phyloP scores from a whole-genome alignment of 2,888 invertebrate species.

The Camptogramma bilineatum region DNA sequence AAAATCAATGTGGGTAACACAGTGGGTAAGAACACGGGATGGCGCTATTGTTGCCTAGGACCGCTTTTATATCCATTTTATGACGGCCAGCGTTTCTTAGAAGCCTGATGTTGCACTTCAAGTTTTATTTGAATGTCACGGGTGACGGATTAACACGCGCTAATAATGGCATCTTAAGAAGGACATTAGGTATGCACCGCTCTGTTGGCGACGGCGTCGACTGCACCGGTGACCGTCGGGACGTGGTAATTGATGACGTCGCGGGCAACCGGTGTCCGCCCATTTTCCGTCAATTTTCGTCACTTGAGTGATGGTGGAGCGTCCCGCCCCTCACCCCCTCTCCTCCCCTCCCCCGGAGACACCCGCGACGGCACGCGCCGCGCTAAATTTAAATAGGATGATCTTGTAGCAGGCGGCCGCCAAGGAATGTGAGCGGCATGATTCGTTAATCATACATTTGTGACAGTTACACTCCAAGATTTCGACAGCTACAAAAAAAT shows the following conservation, averaged over 20 bases:
- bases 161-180: conserved; percentile 67
- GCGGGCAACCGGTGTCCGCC: conserved; percentile 84
- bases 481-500: conserved; percentile 66
- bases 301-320: conserved; percentile 84
- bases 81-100: neutral
- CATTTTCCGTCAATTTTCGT: conserved; percentile 86
- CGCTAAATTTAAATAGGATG: conserved; percentile 82
- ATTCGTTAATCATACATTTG: conserved; percentile 82
- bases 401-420: conserved; percentile 82
- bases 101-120: conserved; percentile 5
- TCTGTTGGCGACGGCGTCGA: conserved; percentile 62
- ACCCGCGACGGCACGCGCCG: conserved; percentile 79
- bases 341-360: conserved; percentile 48
- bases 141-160: conserved; percentile 53
- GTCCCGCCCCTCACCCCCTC: conserved; percentile 71
- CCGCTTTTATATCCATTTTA: neutral
- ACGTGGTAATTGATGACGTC: conserved; percentile 84
- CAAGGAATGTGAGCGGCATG: conserved; percentile 75
- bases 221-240: conserved; percentile 79
- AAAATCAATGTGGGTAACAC: neutral
- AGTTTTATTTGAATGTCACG: conserved; percentile 42
- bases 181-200: conserved; percentile 74
- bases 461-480: conserved; percentile 78
- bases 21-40: neutral
- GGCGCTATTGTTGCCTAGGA: neutral